Conservation (phyloP, 2,888 invertebrate genomes). For the Cinara cedri region DNA sequence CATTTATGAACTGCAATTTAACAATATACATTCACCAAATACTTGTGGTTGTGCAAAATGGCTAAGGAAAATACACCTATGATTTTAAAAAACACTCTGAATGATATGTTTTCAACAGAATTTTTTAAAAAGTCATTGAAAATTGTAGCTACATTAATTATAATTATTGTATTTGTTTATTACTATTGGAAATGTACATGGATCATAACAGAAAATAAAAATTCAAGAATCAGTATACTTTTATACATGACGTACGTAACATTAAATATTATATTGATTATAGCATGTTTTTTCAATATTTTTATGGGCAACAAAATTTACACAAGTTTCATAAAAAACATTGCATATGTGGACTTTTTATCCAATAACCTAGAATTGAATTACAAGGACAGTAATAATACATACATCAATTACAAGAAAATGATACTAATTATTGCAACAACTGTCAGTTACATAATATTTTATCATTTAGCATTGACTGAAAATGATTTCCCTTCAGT, state of each 20-base stretch:
- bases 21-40: background rate
- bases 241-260: slow-evolving; percentile 53
- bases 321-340: slow-evolving; percentile 41
- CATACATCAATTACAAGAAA: slow-evolving; percentile 30
- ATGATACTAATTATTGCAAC: slow-evolving; percentile 27
- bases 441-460: slow-evolving; percentile 30
- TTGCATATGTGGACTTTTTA: slow-evolving; percentile 39
- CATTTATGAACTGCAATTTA: slow-evolving; percentile 9
- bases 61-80: slow-evolving; percentile 10
- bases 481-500: slow-evolving; percentile 57
- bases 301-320: slow-evolving; percentile 39
- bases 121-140: slow-evolving; percentile 15
- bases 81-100: slow-evolving; percentile 20
- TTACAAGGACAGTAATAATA: slow-evolving; percentile 40
- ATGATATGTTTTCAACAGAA: slow-evolving; percentile 44
- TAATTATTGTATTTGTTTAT: slow-evolving; percentile 41
- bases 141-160: slow-evolving; percentile 7
- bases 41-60: background rate
- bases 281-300: slow-evolving; percentile 52
- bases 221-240: slow-evolving; percentile 54
- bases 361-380: slow-evolving; percentile 45
- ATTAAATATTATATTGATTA: slow-evolving; percentile 45
- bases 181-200: slow-evolving; percentile 33
- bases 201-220: slow-evolving; percentile 27
- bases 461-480: slow-evolving; percentile 45